Conservation (phyloP, 2,113 vertebrate species). For the Myodes glareolus region DNA sequence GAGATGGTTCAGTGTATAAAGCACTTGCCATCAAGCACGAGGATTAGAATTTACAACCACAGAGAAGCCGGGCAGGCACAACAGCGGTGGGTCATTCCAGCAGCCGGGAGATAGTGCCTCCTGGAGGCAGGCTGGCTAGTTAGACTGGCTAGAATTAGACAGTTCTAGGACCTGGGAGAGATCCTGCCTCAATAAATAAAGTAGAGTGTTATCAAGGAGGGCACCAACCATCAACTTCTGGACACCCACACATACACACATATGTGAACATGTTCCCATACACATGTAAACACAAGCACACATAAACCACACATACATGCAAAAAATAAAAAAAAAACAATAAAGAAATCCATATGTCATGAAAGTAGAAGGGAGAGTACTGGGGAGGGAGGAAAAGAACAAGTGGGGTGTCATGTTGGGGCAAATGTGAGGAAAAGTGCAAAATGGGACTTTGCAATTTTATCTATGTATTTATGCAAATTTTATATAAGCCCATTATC, state of each 20-base stretch:
- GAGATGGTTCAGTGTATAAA: not conserved
- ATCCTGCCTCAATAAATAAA: not conserved
- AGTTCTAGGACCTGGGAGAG: not conserved
- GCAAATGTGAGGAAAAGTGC: not conserved
- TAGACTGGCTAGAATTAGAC: not conserved
- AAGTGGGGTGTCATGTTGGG: not conserved
- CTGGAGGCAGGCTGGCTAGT: not conserved
- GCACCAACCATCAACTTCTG: not conserved
- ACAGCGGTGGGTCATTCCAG: not conserved
- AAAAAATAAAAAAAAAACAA: not conserved
- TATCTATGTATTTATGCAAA: not conserved
- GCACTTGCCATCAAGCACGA: not conserved
- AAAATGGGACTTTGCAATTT: not conserved
- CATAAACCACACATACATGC: not conserved
- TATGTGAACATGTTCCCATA: not conserved
- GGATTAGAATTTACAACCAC: not conserved
- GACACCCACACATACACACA: not conserved
- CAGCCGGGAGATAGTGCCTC: not conserved
- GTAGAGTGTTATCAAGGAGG: not conserved
- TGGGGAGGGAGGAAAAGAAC: not conserved
- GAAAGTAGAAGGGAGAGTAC: not conserved
- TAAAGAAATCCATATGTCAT: not conserved
- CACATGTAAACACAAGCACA: not conserved
- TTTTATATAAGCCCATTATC: not conserved
- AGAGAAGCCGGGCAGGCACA: not conserved